These are phyloP conservation scores for Aplysina aerophoba DNA, from an alignment of 37 sponge, comb jelly and placozoan genomes.

Conservation along the genomic window DNA sequence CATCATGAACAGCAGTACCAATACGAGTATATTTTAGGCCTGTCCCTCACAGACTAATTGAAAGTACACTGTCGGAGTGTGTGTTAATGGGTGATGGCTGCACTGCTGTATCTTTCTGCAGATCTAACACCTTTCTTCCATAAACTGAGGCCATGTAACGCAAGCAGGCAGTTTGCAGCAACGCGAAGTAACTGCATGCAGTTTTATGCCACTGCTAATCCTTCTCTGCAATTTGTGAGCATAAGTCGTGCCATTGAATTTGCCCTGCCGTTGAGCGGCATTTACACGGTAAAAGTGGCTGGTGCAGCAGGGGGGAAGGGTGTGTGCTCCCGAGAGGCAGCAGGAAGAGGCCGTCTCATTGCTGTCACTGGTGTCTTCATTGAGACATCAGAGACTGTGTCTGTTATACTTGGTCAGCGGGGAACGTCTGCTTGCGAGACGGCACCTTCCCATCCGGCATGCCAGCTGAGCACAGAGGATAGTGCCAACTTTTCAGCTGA, in stretches of 20 bases:
- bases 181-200: not conserved
- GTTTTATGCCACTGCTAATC: not conserved
- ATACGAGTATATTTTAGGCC: too few relatives aligned
- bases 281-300: conserved; percentile 60
- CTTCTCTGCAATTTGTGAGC: not conserved
- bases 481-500: not conserved
- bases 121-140: not conserved
- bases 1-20: too few relatives aligned
- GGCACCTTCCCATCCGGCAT: not conserved
- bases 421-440: conserved; percentile 56
- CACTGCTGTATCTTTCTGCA: not conserved
- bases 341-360: conserved; percentile 30
- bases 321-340: conserved; percentile 22
- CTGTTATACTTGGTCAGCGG: conserved; percentile 48
- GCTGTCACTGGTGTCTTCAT: conserved; percentile 2
- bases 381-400: conserved; percentile 1
- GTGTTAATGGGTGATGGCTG: too few relatives aligned
- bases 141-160: not conserved
- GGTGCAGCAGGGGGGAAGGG: conserved; percentile 67
- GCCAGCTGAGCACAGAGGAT: not conserved
- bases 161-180: not conserved
- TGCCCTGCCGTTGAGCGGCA: conserved; percentile 28
- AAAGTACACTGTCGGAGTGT: too few relatives aligned
- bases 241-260: conserved; percentile 43
- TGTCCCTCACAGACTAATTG: too few relatives aligned